phyloP scores from a whole-genome alignment of 2,113 vertebrate genomes.

The Castor canadensis region DNA sequence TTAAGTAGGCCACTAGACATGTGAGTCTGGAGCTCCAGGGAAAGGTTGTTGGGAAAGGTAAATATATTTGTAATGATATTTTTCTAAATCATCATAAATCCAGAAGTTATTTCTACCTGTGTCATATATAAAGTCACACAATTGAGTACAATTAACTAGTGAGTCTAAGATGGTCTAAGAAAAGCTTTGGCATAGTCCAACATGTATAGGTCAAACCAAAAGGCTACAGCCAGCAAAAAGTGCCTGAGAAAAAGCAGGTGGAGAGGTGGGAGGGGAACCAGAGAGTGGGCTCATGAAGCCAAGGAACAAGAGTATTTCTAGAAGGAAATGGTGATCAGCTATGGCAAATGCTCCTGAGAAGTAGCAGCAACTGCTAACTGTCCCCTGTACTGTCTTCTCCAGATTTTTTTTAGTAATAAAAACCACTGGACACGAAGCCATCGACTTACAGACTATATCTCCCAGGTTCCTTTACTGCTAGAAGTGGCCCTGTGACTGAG shows the following conservation, averaged over 20 bases:
- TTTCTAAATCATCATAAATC: no score
- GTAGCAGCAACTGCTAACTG: not conserved
- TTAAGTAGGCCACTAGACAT: not conserved
- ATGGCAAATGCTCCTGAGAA: not conserved
- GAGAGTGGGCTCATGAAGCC: not conserved
- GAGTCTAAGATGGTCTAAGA: not conserved
- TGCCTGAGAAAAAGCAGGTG: not conserved
- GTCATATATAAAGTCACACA: not conserved
- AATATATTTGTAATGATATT: no score
- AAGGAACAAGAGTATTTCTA: not conserved
- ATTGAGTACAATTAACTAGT: not conserved
- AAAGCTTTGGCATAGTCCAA: not conserved
- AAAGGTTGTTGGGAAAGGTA: not conserved
- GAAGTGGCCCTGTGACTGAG: not conserved
- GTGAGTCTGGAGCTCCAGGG: not conserved
- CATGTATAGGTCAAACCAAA: not conserved
- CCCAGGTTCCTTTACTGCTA: not conserved
- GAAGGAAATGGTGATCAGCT: not conserved
- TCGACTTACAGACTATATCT: not conserved
- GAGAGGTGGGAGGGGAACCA: not conserved
- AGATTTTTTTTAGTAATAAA: not conserved
- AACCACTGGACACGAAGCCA: not conserved
- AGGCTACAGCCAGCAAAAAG: not conserved
- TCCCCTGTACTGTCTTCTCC: not conserved
- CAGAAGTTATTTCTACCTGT: not conserved